Percentiles rank a stretch among this genome's conserved stretches.
phyloP scores from a whole-genome alignment of 2,797 vertebrate genomes.

The Urosaurus nigricauda region DNA sequence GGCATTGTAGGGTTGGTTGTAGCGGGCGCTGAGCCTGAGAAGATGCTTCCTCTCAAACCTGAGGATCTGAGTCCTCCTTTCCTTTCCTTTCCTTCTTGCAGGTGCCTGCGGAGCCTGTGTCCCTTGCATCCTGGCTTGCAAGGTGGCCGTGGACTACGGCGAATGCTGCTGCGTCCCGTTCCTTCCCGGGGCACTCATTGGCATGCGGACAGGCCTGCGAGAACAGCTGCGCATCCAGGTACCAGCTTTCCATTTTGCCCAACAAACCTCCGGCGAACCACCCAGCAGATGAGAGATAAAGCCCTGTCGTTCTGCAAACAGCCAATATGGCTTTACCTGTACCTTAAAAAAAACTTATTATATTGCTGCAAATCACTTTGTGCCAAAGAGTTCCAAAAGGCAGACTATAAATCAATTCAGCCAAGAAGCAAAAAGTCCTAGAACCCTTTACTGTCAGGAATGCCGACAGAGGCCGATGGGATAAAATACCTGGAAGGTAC shows the following conservation, averaged over 20 bases:
- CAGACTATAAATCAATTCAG: too few species aligned
- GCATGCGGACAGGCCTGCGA: conserved; percentile 74
- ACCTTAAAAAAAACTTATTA: too few species aligned
- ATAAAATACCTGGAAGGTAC: too few species aligned
- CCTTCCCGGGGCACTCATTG: conserved; percentile 70
- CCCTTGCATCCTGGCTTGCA: conserved; percentile 73
- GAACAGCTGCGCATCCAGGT: conserved; percentile 77
- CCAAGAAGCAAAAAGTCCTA: too few species aligned
- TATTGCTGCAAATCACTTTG: too few species aligned
- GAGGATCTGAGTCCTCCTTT: background rate
- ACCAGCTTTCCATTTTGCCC: background rate
- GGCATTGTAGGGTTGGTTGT: background rate
- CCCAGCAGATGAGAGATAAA: background rate
- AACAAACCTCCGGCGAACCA: background rate
- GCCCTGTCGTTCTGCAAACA: too few species aligned
- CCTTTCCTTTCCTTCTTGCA: background rate
- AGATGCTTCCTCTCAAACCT: accelerated
- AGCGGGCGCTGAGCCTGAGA: accelerated
- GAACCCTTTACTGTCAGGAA: too few species aligned
- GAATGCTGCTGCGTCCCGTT: conserved; percentile 77
- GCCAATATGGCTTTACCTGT: too few species aligned
- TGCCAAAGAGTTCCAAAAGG: too few species aligned
- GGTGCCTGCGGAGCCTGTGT: conserved; percentile 68
- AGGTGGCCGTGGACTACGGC: conserved; percentile 70
- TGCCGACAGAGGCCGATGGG: too few species aligned